Evolutionary conservation across 2,797 vertebrate genomes (phyloP), one percentile per base, ranked within the genome.

Genomic region (Eulemur albifrons): DNA sequence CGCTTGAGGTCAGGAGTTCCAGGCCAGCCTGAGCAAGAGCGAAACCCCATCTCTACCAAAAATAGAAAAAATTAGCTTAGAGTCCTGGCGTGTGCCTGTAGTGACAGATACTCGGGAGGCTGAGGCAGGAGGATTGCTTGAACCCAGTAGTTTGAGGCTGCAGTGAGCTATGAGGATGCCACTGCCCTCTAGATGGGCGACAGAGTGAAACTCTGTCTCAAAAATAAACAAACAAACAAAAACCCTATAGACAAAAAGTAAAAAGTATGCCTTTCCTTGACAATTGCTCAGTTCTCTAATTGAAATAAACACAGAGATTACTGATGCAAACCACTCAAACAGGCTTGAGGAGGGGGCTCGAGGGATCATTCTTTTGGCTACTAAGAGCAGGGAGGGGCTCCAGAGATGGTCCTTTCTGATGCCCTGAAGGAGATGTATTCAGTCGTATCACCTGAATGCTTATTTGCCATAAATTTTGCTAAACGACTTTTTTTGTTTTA

Each of bases 201-300:
- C 57, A 59, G 57, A 59, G 57, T 59, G 23, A 59, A 21, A 59
- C 23, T 59, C 57, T 25, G 57, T 59, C 9, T 59, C 25, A 27
- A 59, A 59, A 59, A 59, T 1, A 52, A 52, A 52, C 15, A 50
- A 57, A 57, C 8, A 11, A 57, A 25, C 10, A 59, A 59, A 59
- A 59, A 27, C 25, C 25, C 25, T 25, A 59, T 12, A 59, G 25
- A 25, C 57, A 81, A 93, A 93, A 95, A 72, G 40, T 97, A 81
- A 93, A 93, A 95, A 67, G 45, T 75, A 81, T n/a, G 61, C 7
- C 32, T 43, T 93, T 94, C 30, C 21, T 70, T 88, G 52, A 87
- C 48, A 81, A 63, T 65, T 35, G 11, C 59, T 82, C 54, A 87
- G 45, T 59, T 94, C 20, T 88, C 17, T 87, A 67, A 54, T 14